Evolutionary conservation across 2,888 invertebrate genomes (phyloP).

Genomic region (Coleophora deauratella): DNA sequence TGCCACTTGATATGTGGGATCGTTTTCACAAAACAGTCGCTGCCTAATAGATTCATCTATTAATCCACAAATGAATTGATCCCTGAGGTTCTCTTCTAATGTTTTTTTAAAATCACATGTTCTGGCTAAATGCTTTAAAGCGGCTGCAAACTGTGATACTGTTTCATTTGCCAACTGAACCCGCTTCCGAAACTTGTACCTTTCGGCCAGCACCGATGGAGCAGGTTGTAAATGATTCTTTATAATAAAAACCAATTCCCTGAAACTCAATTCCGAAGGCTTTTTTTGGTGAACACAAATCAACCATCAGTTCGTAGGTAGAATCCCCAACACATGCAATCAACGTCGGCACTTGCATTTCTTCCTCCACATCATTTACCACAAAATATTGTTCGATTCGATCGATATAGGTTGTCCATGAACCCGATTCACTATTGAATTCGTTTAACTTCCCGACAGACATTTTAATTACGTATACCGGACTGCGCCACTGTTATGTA

Average conservation of each 20-base stretch:
- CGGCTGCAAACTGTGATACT: neutral
- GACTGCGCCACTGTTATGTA: no score
- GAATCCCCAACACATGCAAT: neutral
- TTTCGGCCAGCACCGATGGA: neutral
- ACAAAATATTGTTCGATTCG: neutral
- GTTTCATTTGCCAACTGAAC: neutral
- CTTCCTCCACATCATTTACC: neutral
- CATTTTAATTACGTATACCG: neutral
- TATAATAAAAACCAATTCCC: neutral
- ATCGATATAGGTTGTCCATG: neutral
- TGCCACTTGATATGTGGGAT: neutral
- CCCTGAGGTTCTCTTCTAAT: neutral
- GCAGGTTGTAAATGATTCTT: neutral
- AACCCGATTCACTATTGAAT: neutral
- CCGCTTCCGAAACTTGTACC: neutral
- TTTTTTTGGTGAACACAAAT: neutral
- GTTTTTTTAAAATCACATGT: neutral
- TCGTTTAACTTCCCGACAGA: neutral
- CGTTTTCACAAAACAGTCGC: neutral
- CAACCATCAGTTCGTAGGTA: neutral
- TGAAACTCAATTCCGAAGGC: neutral
- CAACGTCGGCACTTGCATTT: neutral
- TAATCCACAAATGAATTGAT: slow-evolving; percentile 2
- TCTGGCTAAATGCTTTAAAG: neutral
- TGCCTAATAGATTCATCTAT: neutral